These are phyloP conservation scores for Hedychridium roseum DNA, from an alignment of 2,888 invertebrate genomes.

Conservation along the genomic window DNA sequence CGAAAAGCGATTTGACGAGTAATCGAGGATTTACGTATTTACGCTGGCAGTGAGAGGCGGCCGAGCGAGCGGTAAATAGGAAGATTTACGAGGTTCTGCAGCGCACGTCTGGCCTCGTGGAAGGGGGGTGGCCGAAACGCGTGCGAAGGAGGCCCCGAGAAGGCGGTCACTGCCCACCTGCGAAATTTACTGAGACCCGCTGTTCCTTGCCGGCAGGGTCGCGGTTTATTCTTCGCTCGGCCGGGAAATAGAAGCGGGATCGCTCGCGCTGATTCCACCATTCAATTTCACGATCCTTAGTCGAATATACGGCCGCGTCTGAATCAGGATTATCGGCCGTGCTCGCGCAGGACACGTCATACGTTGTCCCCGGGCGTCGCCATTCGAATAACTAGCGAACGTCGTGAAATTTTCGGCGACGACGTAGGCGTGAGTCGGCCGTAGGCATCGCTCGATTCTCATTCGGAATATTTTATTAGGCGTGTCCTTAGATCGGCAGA, in stretches of 20 bases:
- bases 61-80: constrained; percentile 34
- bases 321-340: constrained; percentile 55
- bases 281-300: constrained; percentile 56
- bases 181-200: constrained; percentile 49
- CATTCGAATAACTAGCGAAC: too few relatives aligned
- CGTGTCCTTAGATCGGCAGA: too few relatives aligned
- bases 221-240: constrained; percentile 43
- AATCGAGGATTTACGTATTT: constrained; percentile 39
- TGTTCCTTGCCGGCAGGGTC: constrained; percentile 29
- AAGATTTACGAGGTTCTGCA: constrained; percentile 40
- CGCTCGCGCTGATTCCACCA: constrained; percentile 48
- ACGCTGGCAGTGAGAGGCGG: constrained; percentile 19
- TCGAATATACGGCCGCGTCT: constrained; percentile 52
- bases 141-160: constrained; percentile 2
- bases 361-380: too few relatives aligned
- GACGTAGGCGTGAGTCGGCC: constrained; percentile 46
- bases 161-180: constrained; percentile 38
- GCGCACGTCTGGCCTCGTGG: constrained; percentile 16
- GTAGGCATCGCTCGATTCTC: constrained; percentile 42
- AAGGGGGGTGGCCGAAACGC: constrained; percentile 8
- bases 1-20: constrained; percentile 26
- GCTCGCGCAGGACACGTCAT: too few relatives aligned
- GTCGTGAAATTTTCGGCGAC: too few relatives aligned
- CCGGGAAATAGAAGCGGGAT: constrained; percentile 22
- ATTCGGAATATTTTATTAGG: constrained; percentile 46